Percentiles rank a stretch among this genome's conserved stretches.
phyloP scores from a whole-genome alignment of 2,888 invertebrate species.

The Drosophila infuscata region DNA sequence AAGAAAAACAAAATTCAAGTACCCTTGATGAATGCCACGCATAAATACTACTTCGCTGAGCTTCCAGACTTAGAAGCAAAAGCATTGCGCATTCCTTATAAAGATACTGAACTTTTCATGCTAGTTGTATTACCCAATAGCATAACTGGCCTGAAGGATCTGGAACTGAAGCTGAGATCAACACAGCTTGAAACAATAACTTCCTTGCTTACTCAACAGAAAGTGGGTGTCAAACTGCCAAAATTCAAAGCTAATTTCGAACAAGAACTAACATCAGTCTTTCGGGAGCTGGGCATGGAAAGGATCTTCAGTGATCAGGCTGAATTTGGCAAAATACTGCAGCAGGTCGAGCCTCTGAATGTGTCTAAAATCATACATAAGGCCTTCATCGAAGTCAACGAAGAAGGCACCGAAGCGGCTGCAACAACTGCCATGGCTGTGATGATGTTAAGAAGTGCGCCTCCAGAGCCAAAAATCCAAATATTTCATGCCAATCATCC shows the following conservation, averaged over 20 bases:
- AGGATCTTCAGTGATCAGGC: conserved; percentile 87
- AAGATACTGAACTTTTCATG: conserved; percentile 89
- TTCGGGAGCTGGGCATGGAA: conserved; percentile 88
- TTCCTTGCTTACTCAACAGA: conserved; percentile 85
- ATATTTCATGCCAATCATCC: conserved; percentile 51
- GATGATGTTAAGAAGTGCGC: background rate
- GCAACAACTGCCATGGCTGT: conserved; percentile 87
- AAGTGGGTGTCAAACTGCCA: conserved; percentile 87
- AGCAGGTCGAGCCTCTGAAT: conserved; percentile 77
- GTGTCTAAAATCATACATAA: conserved; percentile 92
- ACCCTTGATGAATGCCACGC: conserved; percentile 89
- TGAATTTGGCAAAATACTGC: conserved; percentile 88
- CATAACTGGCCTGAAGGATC: conserved; percentile 86
- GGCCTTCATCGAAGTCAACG: conserved; percentile 93
- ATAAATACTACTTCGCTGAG: conserved; percentile 51
- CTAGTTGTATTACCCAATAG: conserved; percentile 90
- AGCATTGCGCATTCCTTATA: conserved; percentile 89
- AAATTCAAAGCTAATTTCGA: conserved; percentile 87
- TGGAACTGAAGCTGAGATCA: conserved; percentile 87
- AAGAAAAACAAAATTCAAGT: conserved; percentile 85
- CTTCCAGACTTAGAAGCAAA: conserved; percentile 67
- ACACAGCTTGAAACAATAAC: conserved; percentile 86
- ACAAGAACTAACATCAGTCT: conserved; percentile 42
- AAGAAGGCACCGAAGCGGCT: conserved; percentile 94
- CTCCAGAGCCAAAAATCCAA: background rate